Conservation (phyloP, 2,113 vertebrate genomes). For the Fulica atra region DNA sequence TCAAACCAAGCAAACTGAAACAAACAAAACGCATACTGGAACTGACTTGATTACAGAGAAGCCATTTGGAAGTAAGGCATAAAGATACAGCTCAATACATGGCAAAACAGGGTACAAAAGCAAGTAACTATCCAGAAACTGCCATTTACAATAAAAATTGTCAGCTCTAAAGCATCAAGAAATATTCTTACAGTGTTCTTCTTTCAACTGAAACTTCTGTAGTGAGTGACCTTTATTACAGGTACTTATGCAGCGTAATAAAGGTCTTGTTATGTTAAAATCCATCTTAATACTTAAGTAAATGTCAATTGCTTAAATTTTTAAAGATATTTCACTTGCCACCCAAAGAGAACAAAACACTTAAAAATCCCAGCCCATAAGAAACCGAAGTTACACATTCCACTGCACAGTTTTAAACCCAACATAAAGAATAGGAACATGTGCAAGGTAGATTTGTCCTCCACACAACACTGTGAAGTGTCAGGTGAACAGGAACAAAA, state of each 20-base stretch:
- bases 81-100: background rate
- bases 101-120: fast-evolving
- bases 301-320: background rate
- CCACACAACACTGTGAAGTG: background rate
- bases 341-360: background rate
- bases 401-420: background rate
- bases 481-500: background rate
- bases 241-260: background rate
- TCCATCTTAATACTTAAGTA: background rate
- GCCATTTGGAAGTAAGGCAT: background rate
- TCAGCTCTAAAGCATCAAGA: background rate
- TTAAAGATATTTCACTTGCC: background rate
- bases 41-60: background rate
- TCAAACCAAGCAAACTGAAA: background rate
- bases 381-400: background rate
- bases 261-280: background rate
- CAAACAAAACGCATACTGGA: background rate
- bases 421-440: background rate
- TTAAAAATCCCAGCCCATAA: background rate
- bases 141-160: background rate
- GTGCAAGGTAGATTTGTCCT: background rate
- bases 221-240: background rate
- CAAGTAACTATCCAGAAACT: background rate
- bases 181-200: background rate
- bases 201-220: background rate